Percentiles rank a stretch among this genome's conserved stretches.
These are phyloP conservation scores for Lytechinus variegatus DNA, from an alignment of 35 echinoderm and acorn worm genomes.

Conservation along the genomic window DNA sequence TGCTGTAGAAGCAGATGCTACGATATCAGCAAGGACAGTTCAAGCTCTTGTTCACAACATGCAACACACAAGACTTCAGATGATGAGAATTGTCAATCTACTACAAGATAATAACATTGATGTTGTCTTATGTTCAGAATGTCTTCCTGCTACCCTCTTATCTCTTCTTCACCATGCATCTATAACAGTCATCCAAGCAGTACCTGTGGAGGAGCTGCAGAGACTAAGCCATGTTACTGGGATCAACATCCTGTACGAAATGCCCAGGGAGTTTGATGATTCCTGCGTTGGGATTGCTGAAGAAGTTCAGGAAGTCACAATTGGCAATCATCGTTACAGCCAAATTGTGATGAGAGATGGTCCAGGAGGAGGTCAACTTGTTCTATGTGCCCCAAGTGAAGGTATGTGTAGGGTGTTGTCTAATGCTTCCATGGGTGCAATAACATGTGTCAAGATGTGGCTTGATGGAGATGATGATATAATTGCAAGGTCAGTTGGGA, in stretches of 20 bases:
- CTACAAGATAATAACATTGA: not conserved
- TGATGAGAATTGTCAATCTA: not conserved
- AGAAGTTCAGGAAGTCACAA: not conserved
- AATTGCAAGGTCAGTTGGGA: not conserved
- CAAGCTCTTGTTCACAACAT: slow-evolving; percentile 19
- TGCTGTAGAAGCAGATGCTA: not conserved
- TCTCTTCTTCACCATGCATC: slow-evolving; percentile 8
- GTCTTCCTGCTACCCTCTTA: not conserved
- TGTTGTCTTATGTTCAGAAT: not conserved
- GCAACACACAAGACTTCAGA: not conserved
- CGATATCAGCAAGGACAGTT: not conserved
- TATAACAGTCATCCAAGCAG: slow-evolving; percentile 10
- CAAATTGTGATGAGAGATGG: not conserved
- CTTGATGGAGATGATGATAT: not conserved
- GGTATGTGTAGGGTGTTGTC: not conserved
- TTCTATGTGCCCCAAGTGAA: slow-evolving; percentile 28
- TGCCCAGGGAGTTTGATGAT: not conserved
- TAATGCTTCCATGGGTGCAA: not conserved
- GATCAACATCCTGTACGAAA: not conserved
- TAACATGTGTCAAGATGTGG: not conserved
- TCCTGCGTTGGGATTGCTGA: not conserved
- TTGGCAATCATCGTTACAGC: not conserved
- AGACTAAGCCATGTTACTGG: not conserved
- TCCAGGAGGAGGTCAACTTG: not conserved
- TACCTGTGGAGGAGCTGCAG: slow-evolving; percentile 18